phyloP scores from a whole-genome alignment of 2,888 invertebrate species.

The Alitta virens region DNA sequence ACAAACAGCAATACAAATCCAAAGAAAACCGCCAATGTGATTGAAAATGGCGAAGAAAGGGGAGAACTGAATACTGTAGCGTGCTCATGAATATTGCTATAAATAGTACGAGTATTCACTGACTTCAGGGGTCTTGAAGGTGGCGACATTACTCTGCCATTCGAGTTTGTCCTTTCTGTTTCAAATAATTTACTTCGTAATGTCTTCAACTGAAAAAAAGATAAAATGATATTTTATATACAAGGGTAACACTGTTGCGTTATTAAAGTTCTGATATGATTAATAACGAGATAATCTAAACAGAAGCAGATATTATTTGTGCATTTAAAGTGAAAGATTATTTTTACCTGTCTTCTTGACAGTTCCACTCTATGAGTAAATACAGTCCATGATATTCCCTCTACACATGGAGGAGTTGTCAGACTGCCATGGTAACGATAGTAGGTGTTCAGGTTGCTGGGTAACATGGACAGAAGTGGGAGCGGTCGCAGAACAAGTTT shows the following conservation, averaged over 20 bases:
- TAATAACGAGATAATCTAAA: no score
- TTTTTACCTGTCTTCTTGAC: slow-evolving; percentile 26
- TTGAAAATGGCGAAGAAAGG: slow-evolving; percentile 8
- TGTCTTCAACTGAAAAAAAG: neutral
- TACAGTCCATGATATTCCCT: slow-evolving; percentile 46
- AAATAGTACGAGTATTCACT: slow-evolving; percentile 30
- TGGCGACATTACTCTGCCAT: neutral
- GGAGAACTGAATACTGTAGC: slow-evolving; percentile 12
- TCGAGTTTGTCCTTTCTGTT: neutral
- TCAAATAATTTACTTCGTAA: no score
- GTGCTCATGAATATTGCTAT: slow-evolving; percentile 26
- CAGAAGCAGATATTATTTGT: no score
- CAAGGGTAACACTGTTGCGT: no score
- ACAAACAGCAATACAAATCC: slow-evolving; percentile 9
- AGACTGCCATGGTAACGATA: slow-evolving; percentile 46
- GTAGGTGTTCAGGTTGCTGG: slow-evolving; percentile 34
- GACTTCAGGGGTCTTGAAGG: slow-evolving; percentile 34
- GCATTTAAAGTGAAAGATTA: no score
- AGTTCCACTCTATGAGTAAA: slow-evolving; percentile 32
- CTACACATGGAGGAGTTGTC: slow-evolving; percentile 49
- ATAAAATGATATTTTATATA: no score
- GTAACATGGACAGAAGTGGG: slow-evolving; percentile 30
- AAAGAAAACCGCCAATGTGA: slow-evolving; percentile 12
- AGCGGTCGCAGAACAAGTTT: neutral
- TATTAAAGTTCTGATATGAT: no score